A percentile compares a stretch with the other conserved stretches of the same genome.
phyloP scores from a whole-genome alignment of 2,797 vertebrate species.

The Enteromius viviparus region DNA sequence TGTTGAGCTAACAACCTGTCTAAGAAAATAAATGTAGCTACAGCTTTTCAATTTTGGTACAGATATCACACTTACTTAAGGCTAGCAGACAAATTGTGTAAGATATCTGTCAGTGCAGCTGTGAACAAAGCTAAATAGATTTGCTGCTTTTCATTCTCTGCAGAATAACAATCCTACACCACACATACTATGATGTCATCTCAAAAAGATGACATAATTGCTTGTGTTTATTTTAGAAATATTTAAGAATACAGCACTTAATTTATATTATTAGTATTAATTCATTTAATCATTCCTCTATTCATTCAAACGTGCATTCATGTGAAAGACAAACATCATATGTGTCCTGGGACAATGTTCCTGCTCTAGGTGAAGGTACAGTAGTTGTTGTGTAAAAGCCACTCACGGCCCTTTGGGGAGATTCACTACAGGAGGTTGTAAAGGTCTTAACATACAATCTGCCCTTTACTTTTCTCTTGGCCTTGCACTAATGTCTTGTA shows the following conservation, averaged over 20 bases:
- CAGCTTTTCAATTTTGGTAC: constrained; percentile 43
- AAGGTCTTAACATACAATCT: constrained; percentile 67
- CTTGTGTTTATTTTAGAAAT: not conserved
- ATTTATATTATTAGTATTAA: not conserved
- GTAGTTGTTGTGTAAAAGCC: constrained; percentile 63
- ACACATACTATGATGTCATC: not conserved
- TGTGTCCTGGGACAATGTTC: constrained; percentile 23
- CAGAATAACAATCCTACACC: constrained; percentile 10
- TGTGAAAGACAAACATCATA: constrained; percentile 14
- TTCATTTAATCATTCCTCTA: not conserved
- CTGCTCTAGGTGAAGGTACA: constrained; percentile 58
- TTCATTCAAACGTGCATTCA: not conserved
- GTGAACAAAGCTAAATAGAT: constrained; percentile 12
- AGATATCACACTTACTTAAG: constrained; percentile 42
- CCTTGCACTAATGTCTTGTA: not conserved
- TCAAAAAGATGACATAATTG: not conserved
- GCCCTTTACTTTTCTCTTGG: constrained; percentile 60
- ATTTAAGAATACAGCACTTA: not conserved
- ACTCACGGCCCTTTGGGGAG: constrained; percentile 67
- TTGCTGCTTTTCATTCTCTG: constrained; percentile 16
- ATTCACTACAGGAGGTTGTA: constrained; percentile 54
- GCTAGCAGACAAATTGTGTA: constrained; percentile 36
- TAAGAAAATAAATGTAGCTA: constrained; percentile 53
- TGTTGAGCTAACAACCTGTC: constrained; percentile 61
- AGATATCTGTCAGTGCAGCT: constrained; percentile 41